Base-by-base conservation (phyloP, 2,797 vertebrate genomes). In the Epinephelus coioides region DNA sequence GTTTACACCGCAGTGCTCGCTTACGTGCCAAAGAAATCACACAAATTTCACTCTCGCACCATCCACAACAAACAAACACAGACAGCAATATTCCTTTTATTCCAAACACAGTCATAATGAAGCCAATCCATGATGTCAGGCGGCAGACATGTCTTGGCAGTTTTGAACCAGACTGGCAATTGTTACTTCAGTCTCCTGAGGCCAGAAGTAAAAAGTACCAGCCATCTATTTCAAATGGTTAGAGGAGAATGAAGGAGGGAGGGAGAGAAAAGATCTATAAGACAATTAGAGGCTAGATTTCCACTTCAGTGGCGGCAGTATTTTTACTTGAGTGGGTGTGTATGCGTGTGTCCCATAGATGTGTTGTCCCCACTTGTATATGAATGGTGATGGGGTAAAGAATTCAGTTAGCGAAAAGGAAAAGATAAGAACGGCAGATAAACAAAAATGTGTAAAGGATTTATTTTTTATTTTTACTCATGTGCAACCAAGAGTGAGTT, bases 201-300 rank as follows among this genome's bases (percentile, higher is more conserved):
- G 85, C 79, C 56, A 77, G 30, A 74, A 84, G 85, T 78, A 82
- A 89, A 43, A 86, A 84, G 77, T 74, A 64, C 27, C 59, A 81
- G 72, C 82, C 76, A 82, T 89, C 77, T 85, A 86, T 90, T 90
- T 72, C 38, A 76, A 92, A 93, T 81, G 80, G 91, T 90, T 88
- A 81, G 86, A 81, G 82, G 88, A 90, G 86, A 85, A 79, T 34
- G 73, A 82, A 85, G 47, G 70, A 81, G 47, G 53, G 79, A 79
- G 71, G 60, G 68, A 76, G 76, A 62, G 72, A 82, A 82, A 89
- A 84, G 78, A 87, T 88, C 80, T 72, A 86, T 83, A 78, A 85
- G 78, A 92, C 81, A 89, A 86, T 92, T 90, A 91, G 86, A 85
- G 73, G 66, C 69, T 87, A 59, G 57, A 82, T 91, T 91, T 90